A percentile compares a stretch with the other conserved stretches of the same genome.
phyloP scores from a whole-genome alignment of 2,113 vertebrate species.

The Hyla sarda region DNA sequence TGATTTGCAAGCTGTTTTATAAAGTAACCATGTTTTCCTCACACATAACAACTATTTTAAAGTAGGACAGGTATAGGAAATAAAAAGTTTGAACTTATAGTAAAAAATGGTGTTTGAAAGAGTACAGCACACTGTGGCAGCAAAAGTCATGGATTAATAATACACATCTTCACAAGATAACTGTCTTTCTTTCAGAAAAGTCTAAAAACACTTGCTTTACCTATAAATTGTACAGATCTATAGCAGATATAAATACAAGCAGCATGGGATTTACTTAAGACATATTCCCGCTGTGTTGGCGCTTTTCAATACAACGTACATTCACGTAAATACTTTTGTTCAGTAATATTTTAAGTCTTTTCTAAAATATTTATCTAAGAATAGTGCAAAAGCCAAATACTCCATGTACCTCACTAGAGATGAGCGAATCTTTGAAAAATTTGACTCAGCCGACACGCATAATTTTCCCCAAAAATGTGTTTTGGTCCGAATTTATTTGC shows the following conservation, averaged over 20 bases:
- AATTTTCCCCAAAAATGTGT: too few relatives aligned
- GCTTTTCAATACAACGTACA: neutral
- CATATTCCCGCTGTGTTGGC: neutral
- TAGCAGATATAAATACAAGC: neutral
- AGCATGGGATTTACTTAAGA: neutral
- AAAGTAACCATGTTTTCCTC: too few relatives aligned
- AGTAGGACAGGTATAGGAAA: neutral
- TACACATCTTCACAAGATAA: neutral
- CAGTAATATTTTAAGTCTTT: neutral
- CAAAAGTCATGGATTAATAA: neutral
- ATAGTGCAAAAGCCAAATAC: neutral
- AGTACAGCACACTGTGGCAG: neutral
- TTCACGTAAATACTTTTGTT: neutral
- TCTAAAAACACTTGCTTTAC: neutral
- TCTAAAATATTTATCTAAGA: constrained; percentile 2
- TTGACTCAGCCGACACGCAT: too few relatives aligned
- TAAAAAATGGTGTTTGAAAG: neutral
- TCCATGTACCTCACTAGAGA: neutral
- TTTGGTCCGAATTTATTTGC: too few relatives aligned
- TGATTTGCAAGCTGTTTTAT: too few relatives aligned
- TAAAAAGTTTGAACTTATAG: neutral
- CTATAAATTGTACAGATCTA: neutral
- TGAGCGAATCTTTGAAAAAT: too few relatives aligned
- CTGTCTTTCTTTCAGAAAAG: neutral
- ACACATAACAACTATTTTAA: too few relatives aligned